A percentile compares a stretch with the other conserved stretches of the same genome.
phyloP scores from a whole-genome alignment of 2,888 invertebrate species.

The Dascillus cervinus region DNA sequence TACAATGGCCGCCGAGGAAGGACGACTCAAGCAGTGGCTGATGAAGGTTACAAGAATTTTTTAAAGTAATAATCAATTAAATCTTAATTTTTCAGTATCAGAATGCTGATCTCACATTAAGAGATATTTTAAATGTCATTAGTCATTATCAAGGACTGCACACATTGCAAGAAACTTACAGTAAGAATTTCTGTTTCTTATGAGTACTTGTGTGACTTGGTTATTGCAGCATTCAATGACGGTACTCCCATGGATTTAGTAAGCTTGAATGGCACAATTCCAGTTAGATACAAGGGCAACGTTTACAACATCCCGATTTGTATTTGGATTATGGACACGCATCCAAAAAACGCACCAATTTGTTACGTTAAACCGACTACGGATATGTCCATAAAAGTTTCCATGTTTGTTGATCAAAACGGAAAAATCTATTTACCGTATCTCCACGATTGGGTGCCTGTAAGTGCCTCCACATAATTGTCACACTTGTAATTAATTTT shows the following conservation, averaged over 20 bases:
- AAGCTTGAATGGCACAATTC: constrained; percentile 86
- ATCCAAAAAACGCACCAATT: constrained; percentile 94
- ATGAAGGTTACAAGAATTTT: too few relatives aligned
- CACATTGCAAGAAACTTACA: constrained; percentile 59
- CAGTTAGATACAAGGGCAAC: constrained; percentile 79
- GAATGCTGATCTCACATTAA: constrained; percentile 57
- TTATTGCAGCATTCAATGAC: constrained; percentile 72
- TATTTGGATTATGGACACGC: constrained; percentile 94
- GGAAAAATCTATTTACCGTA: constrained; percentile 96
- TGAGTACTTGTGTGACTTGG: constrained; percentile 2
- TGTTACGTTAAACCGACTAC: constrained; percentile 90
- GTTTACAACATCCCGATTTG: constrained; percentile 95
- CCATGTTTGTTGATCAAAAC: constrained; percentile 88
- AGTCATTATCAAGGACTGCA: constrained; percentile 57
- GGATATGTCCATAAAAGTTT: constrained; percentile 93
- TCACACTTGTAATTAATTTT: too few relatives aligned
- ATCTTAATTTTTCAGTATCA: constrained; percentile 53
- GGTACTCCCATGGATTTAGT: constrained; percentile 73
- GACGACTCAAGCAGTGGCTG: constrained; percentile 47
- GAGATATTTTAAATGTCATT: constrained; percentile 60
- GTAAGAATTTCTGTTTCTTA: constrained; percentile 42
- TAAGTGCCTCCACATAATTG: too few relatives aligned
- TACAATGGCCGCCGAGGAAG: constrained; percentile 46
- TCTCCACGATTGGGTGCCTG: constrained; percentile 86
- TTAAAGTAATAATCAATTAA: too few relatives aligned